phyloP scores from a whole-genome alignment of 2,113 vertebrate species.

The Pagrus major region DNA sequence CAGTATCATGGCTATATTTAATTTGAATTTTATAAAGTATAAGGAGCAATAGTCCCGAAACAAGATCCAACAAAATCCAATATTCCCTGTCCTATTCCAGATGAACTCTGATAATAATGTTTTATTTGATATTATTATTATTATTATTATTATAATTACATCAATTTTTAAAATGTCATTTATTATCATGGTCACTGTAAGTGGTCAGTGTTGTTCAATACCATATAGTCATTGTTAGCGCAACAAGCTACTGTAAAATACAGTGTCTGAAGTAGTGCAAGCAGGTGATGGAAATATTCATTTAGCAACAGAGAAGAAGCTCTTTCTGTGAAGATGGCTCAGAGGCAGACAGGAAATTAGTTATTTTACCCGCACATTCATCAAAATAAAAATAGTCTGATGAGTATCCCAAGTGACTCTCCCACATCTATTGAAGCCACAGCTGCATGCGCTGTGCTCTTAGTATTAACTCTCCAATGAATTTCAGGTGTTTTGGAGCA shows the following conservation, averaged over 20 bases:
- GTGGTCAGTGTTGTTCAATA: not conserved
- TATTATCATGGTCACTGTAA: slow-evolving; percentile 12
- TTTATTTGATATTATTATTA: too few species aligned
- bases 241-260: not conserved
- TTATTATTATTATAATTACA: too few species aligned
- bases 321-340: slow-evolving; percentile 64
- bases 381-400: slow-evolving; percentile 79
- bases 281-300: slow-evolving; percentile 69
- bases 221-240: slow-evolving; percentile 6
- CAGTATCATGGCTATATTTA: not conserved
- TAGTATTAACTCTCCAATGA: slow-evolving; percentile 52
- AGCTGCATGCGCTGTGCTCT: slow-evolving; percentile 55
- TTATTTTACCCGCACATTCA: slow-evolving; percentile 74
- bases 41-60: not conserved
- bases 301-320: slow-evolving; percentile 51
- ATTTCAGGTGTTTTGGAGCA: slow-evolving; percentile 68
- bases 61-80: not conserved
- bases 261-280: slow-evolving; percentile 27
- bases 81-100: not conserved
- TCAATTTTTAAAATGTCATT: slow-evolving; percentile 33
- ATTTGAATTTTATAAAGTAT: not conserved
- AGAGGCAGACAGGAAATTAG: slow-evolving; percentile 75
- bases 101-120: slow-evolving; percentile 14
- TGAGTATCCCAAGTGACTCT: slow-evolving; percentile 68
- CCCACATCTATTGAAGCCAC: slow-evolving; percentile 58